Conservation (phyloP, 2,888 invertebrate genomes). For the Tryphoninae sp. region DNA sequence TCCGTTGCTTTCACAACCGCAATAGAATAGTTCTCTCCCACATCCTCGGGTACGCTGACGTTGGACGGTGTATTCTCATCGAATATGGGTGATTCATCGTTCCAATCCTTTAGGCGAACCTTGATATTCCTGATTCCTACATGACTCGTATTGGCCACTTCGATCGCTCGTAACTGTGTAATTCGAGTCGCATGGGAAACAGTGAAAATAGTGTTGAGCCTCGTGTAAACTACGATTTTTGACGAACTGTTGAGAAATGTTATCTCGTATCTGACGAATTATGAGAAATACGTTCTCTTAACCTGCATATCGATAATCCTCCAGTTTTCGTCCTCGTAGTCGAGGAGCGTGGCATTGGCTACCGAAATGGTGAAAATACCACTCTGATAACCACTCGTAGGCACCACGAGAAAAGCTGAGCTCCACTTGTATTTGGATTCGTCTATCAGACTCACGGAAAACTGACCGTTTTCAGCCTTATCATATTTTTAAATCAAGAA, state of each 20-base stretch:
- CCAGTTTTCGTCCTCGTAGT: slow-evolving; percentile 84
- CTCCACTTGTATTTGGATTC: slow-evolving; percentile 72
- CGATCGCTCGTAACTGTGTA: slow-evolving; percentile 78
- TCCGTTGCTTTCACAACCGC: slow-evolving; percentile 84
- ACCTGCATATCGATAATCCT: slow-evolving; percentile 81
- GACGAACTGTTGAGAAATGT: background rate
- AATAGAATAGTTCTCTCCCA: slow-evolving; percentile 82
- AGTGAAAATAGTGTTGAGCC: background rate
- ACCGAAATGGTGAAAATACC: slow-evolving; percentile 84
- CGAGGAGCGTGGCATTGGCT: slow-evolving; percentile 82
- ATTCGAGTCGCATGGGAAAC: background rate
- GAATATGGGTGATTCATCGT: slow-evolving; percentile 88
- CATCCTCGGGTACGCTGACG: slow-evolving; percentile 84
- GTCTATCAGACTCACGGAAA: slow-evolving; percentile 80
- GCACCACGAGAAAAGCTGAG: slow-evolving; percentile 84
- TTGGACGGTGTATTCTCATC: slow-evolving; percentile 74
- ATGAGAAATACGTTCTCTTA: slow-evolving; percentile 49
- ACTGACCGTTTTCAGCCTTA: slow-evolving; percentile 85
- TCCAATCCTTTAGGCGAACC: slow-evolving; percentile 85
- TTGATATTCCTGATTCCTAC: slow-evolving; percentile 80
- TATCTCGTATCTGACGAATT: background rate
- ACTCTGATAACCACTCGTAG: slow-evolving; percentile 84
- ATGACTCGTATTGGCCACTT: slow-evolving; percentile 73
- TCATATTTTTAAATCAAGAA: background rate
- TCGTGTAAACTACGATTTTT: background rate